Evolutionary conservation across 2,888 invertebrate species (phyloP).

Genomic region (Argyresthia goedartella): DNA sequence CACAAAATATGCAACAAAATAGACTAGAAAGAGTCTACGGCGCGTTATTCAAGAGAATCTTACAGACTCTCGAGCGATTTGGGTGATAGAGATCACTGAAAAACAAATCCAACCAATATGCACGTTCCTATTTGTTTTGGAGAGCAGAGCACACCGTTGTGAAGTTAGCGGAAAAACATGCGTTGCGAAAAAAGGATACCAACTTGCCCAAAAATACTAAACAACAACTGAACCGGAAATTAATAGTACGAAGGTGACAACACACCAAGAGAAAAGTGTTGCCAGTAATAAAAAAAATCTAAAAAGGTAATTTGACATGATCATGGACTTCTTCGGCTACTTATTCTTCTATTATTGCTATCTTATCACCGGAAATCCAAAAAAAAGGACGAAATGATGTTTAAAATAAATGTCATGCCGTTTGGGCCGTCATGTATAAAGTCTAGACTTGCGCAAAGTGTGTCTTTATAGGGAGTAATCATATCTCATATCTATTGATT

Average conservation of each 20-base stretch:
- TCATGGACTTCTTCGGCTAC: too few relatives aligned
- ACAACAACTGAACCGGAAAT: too few relatives aligned
- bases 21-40: too few relatives aligned
- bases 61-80: background rate
- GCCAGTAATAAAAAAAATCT: background rate
- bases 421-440: too few relatives aligned
- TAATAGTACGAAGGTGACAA: background rate
- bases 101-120: conserved; percentile 21
- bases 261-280: background rate
- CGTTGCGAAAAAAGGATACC: conserved; percentile 22
- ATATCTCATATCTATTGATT: too few relatives aligned
- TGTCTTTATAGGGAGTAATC: too few relatives aligned
- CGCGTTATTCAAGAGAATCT: background rate
- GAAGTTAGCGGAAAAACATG: conserved; percentile 60
- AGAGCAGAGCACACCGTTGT: conserved; percentile 38
- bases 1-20: background rate
- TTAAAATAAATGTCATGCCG: too few relatives aligned
- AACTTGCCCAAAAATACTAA: conserved; percentile 16
- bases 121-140: conserved; percentile 58
- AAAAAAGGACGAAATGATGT: too few relatives aligned
- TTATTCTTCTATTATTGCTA: too few relatives aligned
- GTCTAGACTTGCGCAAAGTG: too few relatives aligned
- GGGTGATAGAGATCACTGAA: background rate
- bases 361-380: too few relatives aligned
- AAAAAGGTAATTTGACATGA: too few relatives aligned